Percentiles rank a stretch among this genome's conserved stretches.
Conservation (phyloP, 2,888 invertebrate genomes). For the Ditylenchus weischeri region DNA sequence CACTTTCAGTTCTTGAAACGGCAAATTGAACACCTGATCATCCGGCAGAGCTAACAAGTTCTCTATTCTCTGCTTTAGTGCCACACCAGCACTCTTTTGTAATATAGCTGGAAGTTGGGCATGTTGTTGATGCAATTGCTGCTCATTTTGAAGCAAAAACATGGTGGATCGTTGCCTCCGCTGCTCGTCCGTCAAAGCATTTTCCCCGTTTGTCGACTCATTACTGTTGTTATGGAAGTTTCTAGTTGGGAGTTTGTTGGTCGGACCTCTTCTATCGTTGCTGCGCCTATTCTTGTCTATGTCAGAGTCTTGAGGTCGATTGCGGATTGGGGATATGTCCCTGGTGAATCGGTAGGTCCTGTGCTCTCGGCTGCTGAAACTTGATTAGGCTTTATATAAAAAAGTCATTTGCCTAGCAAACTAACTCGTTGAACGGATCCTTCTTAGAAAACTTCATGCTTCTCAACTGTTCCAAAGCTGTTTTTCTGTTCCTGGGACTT, state of each 20-base stretch:
- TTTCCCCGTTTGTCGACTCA: not conserved
- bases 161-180: slow-evolving; percentile 9
- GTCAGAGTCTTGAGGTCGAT: not conserved
- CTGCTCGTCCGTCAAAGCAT: not conserved
- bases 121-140: slow-evolving; percentile 3
- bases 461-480: slow-evolving; percentile 24
- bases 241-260: not conserved
- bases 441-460: slow-evolving; percentile 24
- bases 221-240: not conserved
- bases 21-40: slow-evolving; percentile 20
- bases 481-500: slow-evolving; percentile 21
- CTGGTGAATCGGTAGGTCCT: slow-evolving; percentile 7
- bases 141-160: slow-evolving; percentile 14
- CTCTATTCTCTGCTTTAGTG: slow-evolving; percentile 21
- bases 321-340: not conserved
- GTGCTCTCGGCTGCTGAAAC: slow-evolving; percentile 15
- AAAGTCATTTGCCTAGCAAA: not conserved
- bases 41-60: slow-evolving; percentile 21
- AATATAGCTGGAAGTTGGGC: slow-evolving; percentile 3
- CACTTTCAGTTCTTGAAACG: slow-evolving; percentile 13
- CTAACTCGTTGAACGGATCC: slow-evolving; percentile 23
- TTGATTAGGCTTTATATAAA: not conserved
- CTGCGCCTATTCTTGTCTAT: too few species aligned
- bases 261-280: not conserved
- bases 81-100: not conserved